These are phyloP conservation scores for Strigops habroptila DNA, from an alignment of 2,113 vertebrate species.

Conservation along the genomic window DNA sequence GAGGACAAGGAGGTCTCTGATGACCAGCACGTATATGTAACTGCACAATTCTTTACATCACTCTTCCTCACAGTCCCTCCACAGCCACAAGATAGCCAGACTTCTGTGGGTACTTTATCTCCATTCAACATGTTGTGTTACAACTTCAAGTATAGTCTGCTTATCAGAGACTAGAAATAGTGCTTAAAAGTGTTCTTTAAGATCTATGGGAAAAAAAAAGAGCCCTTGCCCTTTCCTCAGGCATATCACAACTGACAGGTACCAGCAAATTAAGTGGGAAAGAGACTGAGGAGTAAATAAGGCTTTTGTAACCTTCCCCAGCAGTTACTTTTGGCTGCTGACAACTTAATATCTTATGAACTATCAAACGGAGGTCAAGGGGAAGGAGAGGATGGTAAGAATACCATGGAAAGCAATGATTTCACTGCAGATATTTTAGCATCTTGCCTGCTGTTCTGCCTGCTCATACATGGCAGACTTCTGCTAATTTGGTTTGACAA, in stretches of 20 bases:
- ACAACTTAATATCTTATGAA: neutral
- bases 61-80: neutral
- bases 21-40: neutral
- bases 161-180: neutral
- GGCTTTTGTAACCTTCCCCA: neutral
- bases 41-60: neutral
- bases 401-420: neutral
- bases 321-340: neutral
- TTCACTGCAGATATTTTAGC: conserved; percentile 22
- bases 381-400: neutral
- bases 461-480: neutral
- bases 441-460: conserved; percentile 28
- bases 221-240: neutral
- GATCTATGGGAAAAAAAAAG: neutral
- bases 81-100: neutral
- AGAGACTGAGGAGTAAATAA: neutral
- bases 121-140: neutral
- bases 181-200: neutral
- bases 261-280: neutral
- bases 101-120: neutral
- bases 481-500: conserved; percentile 64
- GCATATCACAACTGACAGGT: neutral
- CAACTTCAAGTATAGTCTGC: neutral
- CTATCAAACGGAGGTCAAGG: neutral
- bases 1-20: neutral